These are phyloP conservation scores for Papilio demoleus DNA, from an alignment of 2,888 invertebrate species.

Conservation along the genomic window DNA sequence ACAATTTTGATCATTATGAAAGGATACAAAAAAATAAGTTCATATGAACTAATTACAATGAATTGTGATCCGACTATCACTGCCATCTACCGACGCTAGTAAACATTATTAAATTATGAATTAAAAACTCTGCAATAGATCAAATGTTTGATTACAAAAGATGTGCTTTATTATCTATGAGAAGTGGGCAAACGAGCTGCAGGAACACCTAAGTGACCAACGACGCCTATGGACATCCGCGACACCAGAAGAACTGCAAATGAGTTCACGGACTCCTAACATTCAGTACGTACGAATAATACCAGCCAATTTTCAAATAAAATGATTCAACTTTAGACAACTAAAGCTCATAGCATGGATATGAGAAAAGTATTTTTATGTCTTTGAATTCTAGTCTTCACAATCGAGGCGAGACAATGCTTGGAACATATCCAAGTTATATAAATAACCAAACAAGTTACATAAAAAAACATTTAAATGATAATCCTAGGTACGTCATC, in stretches of 20 bases:
- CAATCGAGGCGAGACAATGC: slow-evolving; percentile 19
- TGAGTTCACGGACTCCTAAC: too few species aligned
- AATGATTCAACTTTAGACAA: not conserved
- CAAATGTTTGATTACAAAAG: too few species aligned
- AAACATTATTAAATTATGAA: not conserved
- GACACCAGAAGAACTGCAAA: too few species aligned
- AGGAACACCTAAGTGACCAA: too few species aligned
- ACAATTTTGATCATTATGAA: not conserved
- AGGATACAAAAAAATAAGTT: not conserved
- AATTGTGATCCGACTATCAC: not conserved
- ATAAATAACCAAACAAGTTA: slow-evolving; percentile 30
- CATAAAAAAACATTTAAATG: slow-evolving; percentile 23
- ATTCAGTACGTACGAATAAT: too few species aligned
- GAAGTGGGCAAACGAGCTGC: too few species aligned
- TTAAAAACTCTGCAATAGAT: too few species aligned
- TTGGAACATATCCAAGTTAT: slow-evolving; percentile 35
- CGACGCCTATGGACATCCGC: too few species aligned
- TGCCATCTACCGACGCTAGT: slow-evolving; percentile 4
- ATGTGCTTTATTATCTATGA: too few species aligned
- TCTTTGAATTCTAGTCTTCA: not conserved
- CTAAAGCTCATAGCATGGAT: too few species aligned
- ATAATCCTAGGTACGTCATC: not conserved
- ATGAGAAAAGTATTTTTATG: slow-evolving; percentile 2
- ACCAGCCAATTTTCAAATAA: not conserved
- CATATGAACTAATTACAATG: not conserved